These are phyloP conservation scores for Brachyhypopomus gauderio DNA, from an alignment of 2,113 vertebrate genomes.

Conservation along the genomic window DNA sequence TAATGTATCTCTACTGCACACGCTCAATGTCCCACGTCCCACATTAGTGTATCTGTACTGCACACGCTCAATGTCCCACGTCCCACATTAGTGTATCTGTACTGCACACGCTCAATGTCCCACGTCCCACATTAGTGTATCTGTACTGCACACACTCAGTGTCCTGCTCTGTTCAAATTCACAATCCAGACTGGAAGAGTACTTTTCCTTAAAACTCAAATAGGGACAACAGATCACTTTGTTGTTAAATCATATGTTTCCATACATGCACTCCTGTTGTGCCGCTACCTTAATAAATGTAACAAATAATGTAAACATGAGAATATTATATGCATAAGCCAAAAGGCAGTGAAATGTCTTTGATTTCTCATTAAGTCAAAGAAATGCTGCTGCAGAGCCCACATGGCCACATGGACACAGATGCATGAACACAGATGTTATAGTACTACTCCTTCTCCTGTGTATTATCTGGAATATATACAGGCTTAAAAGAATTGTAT, in stretches of 20 bases:
- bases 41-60: too few species aligned
- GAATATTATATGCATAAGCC: too few species aligned
- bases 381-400: background rate
- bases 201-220: conserved; percentile 25
- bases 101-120: background rate
- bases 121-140: conserved; percentile 33
- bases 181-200: conserved; percentile 19
- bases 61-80: too few species aligned
- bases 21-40: too few species aligned
- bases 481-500: conserved; percentile 6
- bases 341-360: too few species aligned
- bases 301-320: too few species aligned
- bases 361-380: background rate
- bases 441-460: background rate
- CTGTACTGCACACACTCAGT: conserved; percentile 40
- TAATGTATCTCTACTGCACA: too few species aligned
- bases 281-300: background rate
- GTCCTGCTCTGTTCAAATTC: conserved; percentile 23
- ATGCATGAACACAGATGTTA: background rate
- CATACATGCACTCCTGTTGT: background rate
- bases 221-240: background rate
- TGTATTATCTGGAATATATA: background rate
- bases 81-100: too few species aligned
- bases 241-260: background rate
- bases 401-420: too few species aligned